These are phyloP conservation scores for Triops longicaudatus DNA, from an alignment of 1,140 invertebrate species.

Conservation along the genomic window DNA sequence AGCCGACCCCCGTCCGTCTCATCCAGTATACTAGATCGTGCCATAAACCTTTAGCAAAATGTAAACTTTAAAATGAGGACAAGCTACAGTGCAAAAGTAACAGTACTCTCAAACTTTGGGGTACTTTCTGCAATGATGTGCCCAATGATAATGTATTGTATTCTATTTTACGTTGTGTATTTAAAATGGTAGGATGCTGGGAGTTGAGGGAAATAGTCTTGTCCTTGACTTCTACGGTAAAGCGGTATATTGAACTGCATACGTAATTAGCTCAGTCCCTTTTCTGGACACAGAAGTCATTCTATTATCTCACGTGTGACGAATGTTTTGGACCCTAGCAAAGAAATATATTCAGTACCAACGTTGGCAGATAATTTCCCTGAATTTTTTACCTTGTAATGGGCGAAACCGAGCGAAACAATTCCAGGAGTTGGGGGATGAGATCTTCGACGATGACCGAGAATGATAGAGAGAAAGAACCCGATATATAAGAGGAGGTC, in stretches of 20 bases:
- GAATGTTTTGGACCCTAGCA: not conserved
- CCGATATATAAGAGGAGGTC: not conserved
- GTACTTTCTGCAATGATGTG: no score
- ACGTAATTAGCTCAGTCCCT: not conserved
- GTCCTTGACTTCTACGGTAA: not conserved
- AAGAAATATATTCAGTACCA: constrained; percentile 5
- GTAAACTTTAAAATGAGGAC: not conserved
- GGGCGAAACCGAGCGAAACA: not conserved
- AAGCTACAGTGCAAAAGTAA: not conserved
- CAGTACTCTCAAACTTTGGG: not conserved
- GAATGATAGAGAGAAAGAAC: not conserved
- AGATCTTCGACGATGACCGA: not conserved
- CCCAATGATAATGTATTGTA: no score
- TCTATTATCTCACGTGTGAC: not conserved
- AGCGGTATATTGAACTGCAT: not conserved
- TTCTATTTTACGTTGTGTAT: not conserved
- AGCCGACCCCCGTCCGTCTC: not conserved
- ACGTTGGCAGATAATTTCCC: not conserved
- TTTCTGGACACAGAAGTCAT: not conserved
- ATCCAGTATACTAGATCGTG: not conserved
- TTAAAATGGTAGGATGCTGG: not conserved
- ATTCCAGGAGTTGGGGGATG: not conserved
- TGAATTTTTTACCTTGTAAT: not conserved
- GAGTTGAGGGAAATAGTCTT: not conserved
- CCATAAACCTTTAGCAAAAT: not conserved